Conservation (phyloP, 2,888 invertebrate genomes). For the Microchrysa polita region DNA sequence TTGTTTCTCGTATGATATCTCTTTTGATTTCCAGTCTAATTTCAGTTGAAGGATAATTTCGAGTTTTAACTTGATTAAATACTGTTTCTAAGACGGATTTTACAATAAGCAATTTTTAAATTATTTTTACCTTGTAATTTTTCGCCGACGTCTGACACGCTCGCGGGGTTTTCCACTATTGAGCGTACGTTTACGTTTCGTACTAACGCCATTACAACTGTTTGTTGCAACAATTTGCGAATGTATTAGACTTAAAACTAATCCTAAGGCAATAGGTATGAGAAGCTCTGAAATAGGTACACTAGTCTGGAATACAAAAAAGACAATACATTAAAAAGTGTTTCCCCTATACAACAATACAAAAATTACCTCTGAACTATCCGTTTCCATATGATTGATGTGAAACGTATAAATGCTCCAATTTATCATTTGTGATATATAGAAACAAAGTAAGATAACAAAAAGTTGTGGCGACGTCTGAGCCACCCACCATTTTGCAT, state of each 20-base stretch:
- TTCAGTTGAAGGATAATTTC: no score
- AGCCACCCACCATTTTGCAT: constrained; percentile 89
- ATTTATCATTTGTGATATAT: constrained; percentile 73
- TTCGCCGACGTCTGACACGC: constrained; percentile 59
- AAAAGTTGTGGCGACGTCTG: constrained; percentile 85
- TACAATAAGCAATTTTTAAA: no score
- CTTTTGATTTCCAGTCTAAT: no score
- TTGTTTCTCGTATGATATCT: no score
- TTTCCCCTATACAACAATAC: not conserved
- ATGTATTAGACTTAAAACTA: constrained; percentile 79
- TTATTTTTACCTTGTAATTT: constrained; percentile 58
- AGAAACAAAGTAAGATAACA: constrained; percentile 78
- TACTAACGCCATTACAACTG: constrained; percentile 59
- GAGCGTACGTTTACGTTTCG: constrained; percentile 59
- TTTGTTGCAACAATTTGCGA: constrained; percentile 82
- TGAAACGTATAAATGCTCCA: constrained; percentile 64
- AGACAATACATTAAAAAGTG: not conserved
- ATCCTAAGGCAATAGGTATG: constrained; percentile 77
- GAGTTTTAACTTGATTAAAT: no score
- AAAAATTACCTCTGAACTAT: constrained; percentile 50
- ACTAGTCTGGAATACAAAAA: constrained; percentile 61
- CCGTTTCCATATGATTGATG: constrained; percentile 55
- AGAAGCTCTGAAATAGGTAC: constrained; percentile 75
- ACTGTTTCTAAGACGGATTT: no score
- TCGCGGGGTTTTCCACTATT: constrained; percentile 56